Conservation (phyloP, 1,140 invertebrate species). For the Cardiocondyla obscurior region DNA sequence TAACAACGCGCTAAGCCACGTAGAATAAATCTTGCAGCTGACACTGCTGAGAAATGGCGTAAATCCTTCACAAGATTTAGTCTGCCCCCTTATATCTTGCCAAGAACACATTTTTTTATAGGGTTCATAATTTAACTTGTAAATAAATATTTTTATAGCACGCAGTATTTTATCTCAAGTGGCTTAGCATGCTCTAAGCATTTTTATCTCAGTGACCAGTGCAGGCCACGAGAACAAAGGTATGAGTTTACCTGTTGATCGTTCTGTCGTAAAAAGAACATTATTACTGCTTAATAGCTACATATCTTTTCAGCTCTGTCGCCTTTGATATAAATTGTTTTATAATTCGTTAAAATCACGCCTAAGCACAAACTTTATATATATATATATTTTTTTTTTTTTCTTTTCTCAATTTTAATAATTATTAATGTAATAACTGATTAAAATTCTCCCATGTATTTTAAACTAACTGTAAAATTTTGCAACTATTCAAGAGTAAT, state of each 20-base stretch:
- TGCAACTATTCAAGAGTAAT: neutral
- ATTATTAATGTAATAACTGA: slow-evolving; percentile 2
- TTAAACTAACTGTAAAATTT: neutral
- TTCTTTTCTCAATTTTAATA: neutral
- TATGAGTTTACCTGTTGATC: slow-evolving; percentile 51
- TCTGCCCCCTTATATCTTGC: neutral
- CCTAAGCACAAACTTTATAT: neutral
- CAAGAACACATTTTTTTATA: slow-evolving; percentile 1
- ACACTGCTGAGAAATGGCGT: slow-evolving; percentile 23
- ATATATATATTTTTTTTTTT: neutral
- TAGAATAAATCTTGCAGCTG: slow-evolving; percentile 11
- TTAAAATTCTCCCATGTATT: neutral
- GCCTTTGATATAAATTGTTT: neutral
- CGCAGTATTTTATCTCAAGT: slow-evolving; percentile 45
- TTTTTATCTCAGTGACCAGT: slow-evolving; percentile 47
- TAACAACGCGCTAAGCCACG: slow-evolving; percentile 17
- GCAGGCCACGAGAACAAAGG: slow-evolving; percentile 34
- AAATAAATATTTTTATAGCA: slow-evolving; percentile 37
- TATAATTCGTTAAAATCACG: neutral
- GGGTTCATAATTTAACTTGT: slow-evolving; percentile 1
- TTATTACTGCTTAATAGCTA: slow-evolving; percentile 22
- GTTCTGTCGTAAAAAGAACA: slow-evolving; percentile 19
- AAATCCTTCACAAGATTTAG: slow-evolving; percentile 37
- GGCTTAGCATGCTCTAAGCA: slow-evolving; percentile 29
- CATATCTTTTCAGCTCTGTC: slow-evolving; percentile 24